A percentile compares a stretch with the other conserved stretches of the same genome.
Evolutionary conservation across 2,797 vertebrate genomes (phyloP).

Genomic region (Taenioides sp.): DNA sequence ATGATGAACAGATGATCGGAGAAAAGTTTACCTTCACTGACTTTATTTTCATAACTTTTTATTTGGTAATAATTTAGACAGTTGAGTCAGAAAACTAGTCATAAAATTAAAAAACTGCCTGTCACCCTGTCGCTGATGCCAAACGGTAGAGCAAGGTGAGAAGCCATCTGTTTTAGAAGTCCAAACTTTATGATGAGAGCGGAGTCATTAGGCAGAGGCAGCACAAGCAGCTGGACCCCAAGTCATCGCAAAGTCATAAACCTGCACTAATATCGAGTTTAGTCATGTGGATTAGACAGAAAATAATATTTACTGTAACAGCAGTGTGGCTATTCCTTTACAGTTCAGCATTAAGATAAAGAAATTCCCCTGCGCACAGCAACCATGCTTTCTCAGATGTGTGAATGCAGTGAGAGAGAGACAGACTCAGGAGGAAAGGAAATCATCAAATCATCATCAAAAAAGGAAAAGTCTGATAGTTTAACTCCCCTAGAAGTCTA

Average conservation of each 20-base stretch:
- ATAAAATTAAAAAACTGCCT: conserved; percentile 31
- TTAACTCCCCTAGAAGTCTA: too few relatives aligned
- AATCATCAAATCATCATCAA: too few relatives aligned
- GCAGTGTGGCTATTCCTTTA: conserved; percentile 39
- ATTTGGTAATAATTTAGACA: conserved; percentile 13
- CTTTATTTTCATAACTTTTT: conserved; percentile 3
- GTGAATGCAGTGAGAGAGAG: too few relatives aligned
- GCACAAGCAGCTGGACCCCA: conserved; percentile 52
- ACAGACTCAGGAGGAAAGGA: too few relatives aligned
- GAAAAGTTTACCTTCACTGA: not conserved
- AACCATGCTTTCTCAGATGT: conserved; percentile 43
- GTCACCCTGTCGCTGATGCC: conserved; percentile 33
- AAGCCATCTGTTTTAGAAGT: conserved; percentile 59
- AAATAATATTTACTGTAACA: conserved; percentile 31
- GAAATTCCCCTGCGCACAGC: conserved; percentile 32
- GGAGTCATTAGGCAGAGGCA: conserved; percentile 39
- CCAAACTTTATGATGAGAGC: conserved; percentile 42
- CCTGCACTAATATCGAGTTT: not conserved
- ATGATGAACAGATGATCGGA: not conserved
- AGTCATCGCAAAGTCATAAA: conserved; percentile 54
- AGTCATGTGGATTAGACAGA: conserved; percentile 14
- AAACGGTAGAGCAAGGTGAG: conserved; percentile 53
- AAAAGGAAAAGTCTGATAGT: too few relatives aligned
- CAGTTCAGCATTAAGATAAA: conserved; percentile 41
- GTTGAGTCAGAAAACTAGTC: conserved; percentile 4